Evolutionary conservation across 1,140 invertebrate genomes (phyloP).

Genomic region (Hydropsyche tenuis): DNA sequence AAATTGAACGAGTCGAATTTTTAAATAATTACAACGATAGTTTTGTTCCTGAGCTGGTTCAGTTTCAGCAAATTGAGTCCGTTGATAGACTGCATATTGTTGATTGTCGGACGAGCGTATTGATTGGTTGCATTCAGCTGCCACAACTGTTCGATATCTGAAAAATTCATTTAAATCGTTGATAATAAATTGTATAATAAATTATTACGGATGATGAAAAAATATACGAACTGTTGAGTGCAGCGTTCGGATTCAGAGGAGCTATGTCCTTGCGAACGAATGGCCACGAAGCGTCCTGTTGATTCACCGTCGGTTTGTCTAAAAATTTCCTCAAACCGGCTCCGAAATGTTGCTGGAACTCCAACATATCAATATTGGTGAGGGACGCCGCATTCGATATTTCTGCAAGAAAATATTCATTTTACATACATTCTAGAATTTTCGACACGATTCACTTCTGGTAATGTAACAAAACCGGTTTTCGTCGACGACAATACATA

Average conservation of each 20-base stretch:
- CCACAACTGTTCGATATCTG: constrained; percentile 20
- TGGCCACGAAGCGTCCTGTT: constrained; percentile 1
- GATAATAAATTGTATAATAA: not conserved
- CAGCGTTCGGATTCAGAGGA: not conserved
- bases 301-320: not conserved
- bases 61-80: constrained; percentile 25
- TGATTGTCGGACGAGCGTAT: not conserved
- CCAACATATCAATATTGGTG: constrained; percentile 9
- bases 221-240: not conserved
- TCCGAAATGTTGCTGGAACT: constrained; percentile 24
- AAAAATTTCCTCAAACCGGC: constrained; percentile 26
- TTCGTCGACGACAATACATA: too few species aligned
- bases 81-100: constrained; percentile 1
- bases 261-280: constrained; percentile 22
- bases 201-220: not conserved
- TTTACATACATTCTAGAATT: not conserved
- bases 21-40: constrained; percentile 23
- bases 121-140: constrained; percentile 14
- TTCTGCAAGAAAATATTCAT: not conserved
- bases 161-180: not conserved
- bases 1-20: not conserved
- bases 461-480: too few species aligned
- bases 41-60: constrained; percentile 5
- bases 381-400: not conserved
- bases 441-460: not conserved